phyloP scores from a whole-genome alignment of 2,113 vertebrate species.

The Pyrgilauda ruficollis region DNA sequence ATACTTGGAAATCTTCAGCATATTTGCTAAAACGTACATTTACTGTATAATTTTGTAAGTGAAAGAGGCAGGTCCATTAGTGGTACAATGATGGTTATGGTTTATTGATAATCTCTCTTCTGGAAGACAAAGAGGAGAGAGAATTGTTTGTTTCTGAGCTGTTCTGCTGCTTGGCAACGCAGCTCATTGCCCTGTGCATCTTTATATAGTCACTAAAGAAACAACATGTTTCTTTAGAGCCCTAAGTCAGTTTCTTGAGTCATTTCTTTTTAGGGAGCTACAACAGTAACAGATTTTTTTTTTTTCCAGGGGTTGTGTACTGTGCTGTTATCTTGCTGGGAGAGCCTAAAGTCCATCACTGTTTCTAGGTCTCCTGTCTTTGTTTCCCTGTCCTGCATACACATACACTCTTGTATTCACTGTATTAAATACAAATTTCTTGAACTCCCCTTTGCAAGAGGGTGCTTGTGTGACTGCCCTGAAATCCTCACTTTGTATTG shows the following conservation, averaged over 20 bases:
- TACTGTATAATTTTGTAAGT: neutral
- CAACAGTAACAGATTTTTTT: neutral
- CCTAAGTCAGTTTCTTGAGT: neutral
- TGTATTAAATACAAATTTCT: neutral
- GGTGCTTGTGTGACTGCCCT: neutral
- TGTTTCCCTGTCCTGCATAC: neutral
- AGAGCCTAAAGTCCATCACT: neutral
- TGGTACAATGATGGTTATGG: neutral
- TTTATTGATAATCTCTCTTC: neutral
- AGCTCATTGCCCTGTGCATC: neutral
- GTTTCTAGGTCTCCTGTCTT: neutral
- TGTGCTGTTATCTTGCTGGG: neutral
- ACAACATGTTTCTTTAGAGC: neutral
- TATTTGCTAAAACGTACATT: neutral
- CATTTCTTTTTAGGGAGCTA: neutral
- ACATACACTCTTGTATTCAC: neutral
- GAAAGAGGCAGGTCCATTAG: neutral
- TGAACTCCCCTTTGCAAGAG: neutral
- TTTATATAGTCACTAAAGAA: neutral
- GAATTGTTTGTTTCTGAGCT: neutral
- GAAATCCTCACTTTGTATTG: neutral
- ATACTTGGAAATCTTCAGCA: neutral
- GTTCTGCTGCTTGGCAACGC: neutral
- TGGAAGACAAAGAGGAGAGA: neutral
- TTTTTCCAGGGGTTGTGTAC: neutral